These are phyloP conservation scores for Zapornia atra DNA, from an alignment of 2,113 vertebrate species.

Conservation along the genomic window DNA sequence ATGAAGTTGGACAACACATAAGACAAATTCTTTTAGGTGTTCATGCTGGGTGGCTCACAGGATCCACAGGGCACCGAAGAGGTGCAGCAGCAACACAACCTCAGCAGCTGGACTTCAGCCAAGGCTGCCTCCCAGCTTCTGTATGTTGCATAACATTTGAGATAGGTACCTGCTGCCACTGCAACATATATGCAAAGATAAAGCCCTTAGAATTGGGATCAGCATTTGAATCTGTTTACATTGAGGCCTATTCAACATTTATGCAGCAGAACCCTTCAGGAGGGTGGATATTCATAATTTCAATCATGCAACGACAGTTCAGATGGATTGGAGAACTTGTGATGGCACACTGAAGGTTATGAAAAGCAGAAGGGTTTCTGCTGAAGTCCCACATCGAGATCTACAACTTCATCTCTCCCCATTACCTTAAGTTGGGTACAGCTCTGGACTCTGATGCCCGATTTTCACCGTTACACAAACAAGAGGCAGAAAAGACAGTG, in stretches of 20 bases:
- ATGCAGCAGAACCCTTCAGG: neutral
- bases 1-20: neutral
- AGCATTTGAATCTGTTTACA: neutral
- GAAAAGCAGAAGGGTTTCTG: neutral
- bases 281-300: neutral
- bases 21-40: accelerated
- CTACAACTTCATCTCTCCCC: neutral
- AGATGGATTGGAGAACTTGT: neutral
- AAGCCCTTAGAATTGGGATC: neutral
- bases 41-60: neutral
- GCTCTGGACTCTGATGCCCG: neutral
- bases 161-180: neutral
- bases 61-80: neutral
- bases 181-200: neutral
- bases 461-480: neutral
- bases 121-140: neutral
- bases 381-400: neutral
- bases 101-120: neutral
- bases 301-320: neutral
- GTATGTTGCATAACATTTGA: neutral
- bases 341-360: neutral
- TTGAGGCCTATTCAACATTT: neutral
- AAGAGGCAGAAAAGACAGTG: neutral
- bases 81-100: neutral
- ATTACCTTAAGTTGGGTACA: neutral